phyloP scores from a whole-genome alignment of 1,140 invertebrate species.

The Brachionus rubens region DNA sequence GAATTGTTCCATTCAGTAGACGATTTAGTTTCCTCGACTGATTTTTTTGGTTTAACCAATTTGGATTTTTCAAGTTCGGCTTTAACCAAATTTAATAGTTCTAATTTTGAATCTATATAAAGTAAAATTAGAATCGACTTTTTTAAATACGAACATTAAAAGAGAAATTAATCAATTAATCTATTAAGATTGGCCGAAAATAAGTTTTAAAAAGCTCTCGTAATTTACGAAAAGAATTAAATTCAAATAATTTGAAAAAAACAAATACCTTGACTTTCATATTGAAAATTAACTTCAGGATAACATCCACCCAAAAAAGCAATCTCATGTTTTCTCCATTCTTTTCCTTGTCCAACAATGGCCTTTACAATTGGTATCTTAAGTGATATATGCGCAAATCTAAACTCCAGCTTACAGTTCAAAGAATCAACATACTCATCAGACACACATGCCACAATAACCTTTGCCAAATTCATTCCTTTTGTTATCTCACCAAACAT shows the following conservation, averaged over 20 bases:
- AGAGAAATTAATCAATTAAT: too few relatives aligned
- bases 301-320: conserved; percentile 53
- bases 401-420: conserved; percentile 48
- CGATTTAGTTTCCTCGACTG: not conserved
- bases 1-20: conserved; percentile 11
- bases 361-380: not conserved
- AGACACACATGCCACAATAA: conserved; percentile 37
- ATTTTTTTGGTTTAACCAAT: not conserved
- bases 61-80: not conserved
- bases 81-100: not conserved
- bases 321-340: conserved; percentile 50
- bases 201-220: too few relatives aligned
- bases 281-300: conserved; percentile 54
- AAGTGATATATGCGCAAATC: conserved; percentile 9
- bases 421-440: conserved; percentile 53
- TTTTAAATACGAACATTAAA: too few relatives aligned
- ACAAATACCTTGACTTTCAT: conserved; percentile 49
- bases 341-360: conserved; percentile 27
- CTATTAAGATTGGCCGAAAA: too few relatives aligned
- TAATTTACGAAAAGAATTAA: too few relatives aligned
- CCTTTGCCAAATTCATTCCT: conserved; percentile 31
- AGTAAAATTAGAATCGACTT: too few relatives aligned
- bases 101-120: too few relatives aligned
- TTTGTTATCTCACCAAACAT: not conserved
- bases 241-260: too few relatives aligned